phyloP scores from a whole-genome alignment of 2,113 vertebrate species.

The Monarcha castaneiventris region DNA sequence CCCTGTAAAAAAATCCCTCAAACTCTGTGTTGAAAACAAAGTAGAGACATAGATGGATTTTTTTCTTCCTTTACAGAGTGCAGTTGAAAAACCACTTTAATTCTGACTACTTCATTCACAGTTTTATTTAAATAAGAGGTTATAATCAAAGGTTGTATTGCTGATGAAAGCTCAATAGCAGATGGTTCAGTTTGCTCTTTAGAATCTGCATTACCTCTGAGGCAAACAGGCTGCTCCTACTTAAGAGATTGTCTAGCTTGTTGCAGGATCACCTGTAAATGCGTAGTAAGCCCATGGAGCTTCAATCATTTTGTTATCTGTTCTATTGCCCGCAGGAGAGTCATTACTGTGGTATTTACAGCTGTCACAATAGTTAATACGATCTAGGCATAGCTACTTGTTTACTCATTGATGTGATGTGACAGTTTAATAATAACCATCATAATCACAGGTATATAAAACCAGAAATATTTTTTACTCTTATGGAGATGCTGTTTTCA shows the following conservation, averaged over 20 bases:
- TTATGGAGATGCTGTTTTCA: not conserved
- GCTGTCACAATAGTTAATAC: conserved; percentile 32
- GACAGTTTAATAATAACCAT: conserved; percentile 36
- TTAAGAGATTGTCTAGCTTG: not conserved
- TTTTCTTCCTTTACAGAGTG: not conserved
- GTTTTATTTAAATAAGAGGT: not conserved
- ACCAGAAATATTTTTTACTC: not conserved
- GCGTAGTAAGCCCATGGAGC: not conserved
- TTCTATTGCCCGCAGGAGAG: not conserved
- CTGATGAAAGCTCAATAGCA: not conserved
- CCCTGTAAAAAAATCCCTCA: not conserved
- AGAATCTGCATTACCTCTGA: not conserved
- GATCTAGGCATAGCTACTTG: not conserved
- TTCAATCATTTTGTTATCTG: conserved; percentile 18
- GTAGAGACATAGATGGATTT: not conserved
- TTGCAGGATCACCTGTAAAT: not conserved
- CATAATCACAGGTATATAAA: not conserved
- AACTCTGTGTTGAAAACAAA: not conserved
- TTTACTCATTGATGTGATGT: conserved; percentile 24
- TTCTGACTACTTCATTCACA: not conserved
- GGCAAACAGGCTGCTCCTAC: not conserved
- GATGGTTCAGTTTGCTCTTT: not conserved
- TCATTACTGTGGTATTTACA: not conserved
- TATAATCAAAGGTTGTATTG: not conserved
- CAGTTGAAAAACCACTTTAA: not conserved